phyloP scores from a whole-genome alignment of 2,797 vertebrate genomes.

The Cottoperca gobio region DNA sequence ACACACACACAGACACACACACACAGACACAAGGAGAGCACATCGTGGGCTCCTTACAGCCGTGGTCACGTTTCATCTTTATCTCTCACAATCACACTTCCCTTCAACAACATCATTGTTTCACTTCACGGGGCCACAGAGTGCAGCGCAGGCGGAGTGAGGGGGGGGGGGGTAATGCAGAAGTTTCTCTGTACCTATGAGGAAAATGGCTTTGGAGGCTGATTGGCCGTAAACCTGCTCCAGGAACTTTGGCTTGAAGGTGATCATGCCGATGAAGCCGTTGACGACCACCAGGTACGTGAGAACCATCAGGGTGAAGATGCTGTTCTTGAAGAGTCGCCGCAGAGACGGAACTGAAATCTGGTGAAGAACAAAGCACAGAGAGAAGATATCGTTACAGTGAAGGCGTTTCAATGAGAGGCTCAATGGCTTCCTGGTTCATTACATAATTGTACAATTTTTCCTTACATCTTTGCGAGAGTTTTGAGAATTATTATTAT shows the following conservation, averaged over 20 bases:
- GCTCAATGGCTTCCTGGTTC: not conserved
- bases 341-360: conserved; percentile 92
- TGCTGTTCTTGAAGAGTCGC: conserved; percentile 88
- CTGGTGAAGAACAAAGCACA: conserved; percentile 73
- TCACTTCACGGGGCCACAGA: not conserved
- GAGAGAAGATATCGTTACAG: not conserved
- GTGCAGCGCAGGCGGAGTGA: not conserved
- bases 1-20: conserved; percentile 13
- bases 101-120: conserved; percentile 78
- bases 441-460: too few relatives aligned
- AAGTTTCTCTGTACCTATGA: conserved; percentile 78
- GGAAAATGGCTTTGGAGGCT: conserved; percentile 91
- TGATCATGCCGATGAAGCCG: conserved; percentile 95
- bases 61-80: conserved; percentile 39
- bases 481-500: too few relatives aligned
- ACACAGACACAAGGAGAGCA: conserved; percentile 25
- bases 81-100: conserved; percentile 72
- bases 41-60: conserved; percentile 11
- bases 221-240: conserved; percentile 94
- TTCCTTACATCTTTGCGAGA: too few relatives aligned
- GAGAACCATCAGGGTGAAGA: conserved; percentile 89
- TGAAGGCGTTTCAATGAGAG: not conserved
- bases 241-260: conserved; percentile 95
- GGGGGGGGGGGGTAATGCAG: not conserved
- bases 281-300: conserved; percentile 89